These are phyloP conservation scores for Muntiacus reevesi DNA, from an alignment of 2,113 vertebrate genomes.

Conservation along the genomic window DNA sequence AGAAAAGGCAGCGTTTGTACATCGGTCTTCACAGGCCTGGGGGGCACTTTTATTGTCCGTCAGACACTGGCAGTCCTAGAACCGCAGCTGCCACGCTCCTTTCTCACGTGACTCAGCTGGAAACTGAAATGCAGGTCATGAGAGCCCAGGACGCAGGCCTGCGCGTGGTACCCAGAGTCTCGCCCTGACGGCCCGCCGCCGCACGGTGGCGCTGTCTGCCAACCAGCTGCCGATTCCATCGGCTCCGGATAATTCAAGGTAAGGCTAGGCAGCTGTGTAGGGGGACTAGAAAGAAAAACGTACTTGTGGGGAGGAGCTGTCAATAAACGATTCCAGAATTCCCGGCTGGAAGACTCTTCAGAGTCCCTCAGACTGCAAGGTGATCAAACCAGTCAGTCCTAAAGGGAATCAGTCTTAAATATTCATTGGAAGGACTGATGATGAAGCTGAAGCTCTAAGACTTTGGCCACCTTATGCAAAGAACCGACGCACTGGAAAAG, in stretches of 20 bases:
- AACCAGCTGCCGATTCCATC: background rate
- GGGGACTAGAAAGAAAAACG: accelerated
- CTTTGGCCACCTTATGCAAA: background rate
- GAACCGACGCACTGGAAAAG: background rate
- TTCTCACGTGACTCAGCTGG: accelerated
- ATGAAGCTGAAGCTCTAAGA: background rate
- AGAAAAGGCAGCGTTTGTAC: background rate
- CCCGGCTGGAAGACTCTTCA: background rate
- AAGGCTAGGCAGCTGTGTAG: background rate
- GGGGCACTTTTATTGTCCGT: background rate
- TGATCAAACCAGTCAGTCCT: background rate
- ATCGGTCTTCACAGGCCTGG: background rate
- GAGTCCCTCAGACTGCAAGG: background rate
- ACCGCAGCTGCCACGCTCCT: accelerated
- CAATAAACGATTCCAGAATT: background rate
- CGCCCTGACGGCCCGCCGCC: background rate
- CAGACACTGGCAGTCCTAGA: background rate
- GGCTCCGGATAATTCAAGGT: background rate
- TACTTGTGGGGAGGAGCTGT: background rate
- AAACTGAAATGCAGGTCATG: background rate
- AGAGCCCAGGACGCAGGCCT: background rate
- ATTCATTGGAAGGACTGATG: background rate
- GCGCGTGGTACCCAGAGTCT: background rate
- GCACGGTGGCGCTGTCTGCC: slow-evolving; percentile 18
- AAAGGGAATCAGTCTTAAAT: background rate